Percentiles rank a stretch among this genome's conserved stretches.
phyloP scores from a whole-genome alignment of 64 coral and sea anemone genomes.

The Hydrozoanthus tunicans region DNA sequence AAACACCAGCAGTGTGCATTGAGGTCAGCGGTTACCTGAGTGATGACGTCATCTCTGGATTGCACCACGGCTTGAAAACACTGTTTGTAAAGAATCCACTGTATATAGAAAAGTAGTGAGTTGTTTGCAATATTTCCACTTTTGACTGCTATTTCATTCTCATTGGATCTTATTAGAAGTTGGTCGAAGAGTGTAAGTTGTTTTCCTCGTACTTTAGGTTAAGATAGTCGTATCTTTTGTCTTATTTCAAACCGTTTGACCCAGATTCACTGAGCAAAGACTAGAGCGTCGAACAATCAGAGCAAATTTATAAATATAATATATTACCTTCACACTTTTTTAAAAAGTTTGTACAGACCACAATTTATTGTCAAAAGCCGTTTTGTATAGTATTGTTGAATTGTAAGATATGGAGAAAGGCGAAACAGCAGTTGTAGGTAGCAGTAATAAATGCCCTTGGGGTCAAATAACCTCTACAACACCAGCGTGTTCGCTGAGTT shows the following conservation, averaged over 20 bases:
- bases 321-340: neutral
- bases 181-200: neutral
- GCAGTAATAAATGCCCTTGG: conserved; percentile 66
- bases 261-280: neutral
- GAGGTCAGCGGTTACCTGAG: neutral
- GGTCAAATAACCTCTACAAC: conserved; percentile 52
- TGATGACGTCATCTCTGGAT: conserved; percentile 8
- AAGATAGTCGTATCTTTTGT: neutral
- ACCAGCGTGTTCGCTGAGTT: conserved; percentile 54
- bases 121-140: neutral
- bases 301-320: neutral
- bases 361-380: conserved; percentile 43
- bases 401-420: conserved; percentile 80
- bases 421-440: conserved; percentile 80
- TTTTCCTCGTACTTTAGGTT: neutral
- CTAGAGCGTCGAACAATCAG: neutral
- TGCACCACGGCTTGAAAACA: conserved; percentile 14
- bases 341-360: neutral
- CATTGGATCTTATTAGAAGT: neutral
- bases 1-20: too few species aligned
- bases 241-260: neutral
- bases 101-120: neutral
- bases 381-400: neutral
- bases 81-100: neutral
- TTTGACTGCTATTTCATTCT: neutral